phyloP scores from a whole-genome alignment of 2,888 invertebrate genomes.

The Macrophya annulata region DNA sequence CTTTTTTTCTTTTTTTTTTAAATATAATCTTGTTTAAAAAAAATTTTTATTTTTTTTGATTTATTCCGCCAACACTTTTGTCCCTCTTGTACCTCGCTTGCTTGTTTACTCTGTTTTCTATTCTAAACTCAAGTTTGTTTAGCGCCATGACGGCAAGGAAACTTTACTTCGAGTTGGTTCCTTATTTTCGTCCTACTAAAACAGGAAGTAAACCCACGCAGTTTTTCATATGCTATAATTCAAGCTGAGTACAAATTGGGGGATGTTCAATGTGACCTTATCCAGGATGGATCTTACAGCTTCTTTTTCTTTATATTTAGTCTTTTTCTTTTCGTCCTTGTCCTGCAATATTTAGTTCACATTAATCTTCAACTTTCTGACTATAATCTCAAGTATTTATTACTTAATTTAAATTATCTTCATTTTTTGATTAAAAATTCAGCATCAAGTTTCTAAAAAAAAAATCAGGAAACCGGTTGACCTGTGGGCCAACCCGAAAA shows the following conservation, averaged over 20 bases:
- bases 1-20: not conserved
- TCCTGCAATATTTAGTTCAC: not conserved
- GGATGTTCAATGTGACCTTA: not conserved
- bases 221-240: conserved; percentile 15
- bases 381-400: too few species aligned
- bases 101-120: conserved; percentile 6
- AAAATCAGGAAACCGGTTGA: too few species aligned
- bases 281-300: not conserved
- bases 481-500: too few species aligned
- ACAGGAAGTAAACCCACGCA: not conserved
- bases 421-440: not conserved
- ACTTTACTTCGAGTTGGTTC: not conserved
- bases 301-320: not conserved
- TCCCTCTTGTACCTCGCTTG: not conserved
- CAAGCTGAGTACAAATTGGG: not conserved
- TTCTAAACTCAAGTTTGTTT: not conserved
- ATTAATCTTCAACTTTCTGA: not conserved
- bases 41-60: not conserved
- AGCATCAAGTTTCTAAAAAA: not conserved
- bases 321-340: not conserved
- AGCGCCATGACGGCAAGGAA: not conserved
- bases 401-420: too few species aligned
- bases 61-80: conserved; percentile 14
- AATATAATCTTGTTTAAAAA: not conserved
- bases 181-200: not conserved